These are phyloP conservation scores for Sceloporus undulatus DNA, from an alignment of 2,113 vertebrate species.

Conservation along the genomic window DNA sequence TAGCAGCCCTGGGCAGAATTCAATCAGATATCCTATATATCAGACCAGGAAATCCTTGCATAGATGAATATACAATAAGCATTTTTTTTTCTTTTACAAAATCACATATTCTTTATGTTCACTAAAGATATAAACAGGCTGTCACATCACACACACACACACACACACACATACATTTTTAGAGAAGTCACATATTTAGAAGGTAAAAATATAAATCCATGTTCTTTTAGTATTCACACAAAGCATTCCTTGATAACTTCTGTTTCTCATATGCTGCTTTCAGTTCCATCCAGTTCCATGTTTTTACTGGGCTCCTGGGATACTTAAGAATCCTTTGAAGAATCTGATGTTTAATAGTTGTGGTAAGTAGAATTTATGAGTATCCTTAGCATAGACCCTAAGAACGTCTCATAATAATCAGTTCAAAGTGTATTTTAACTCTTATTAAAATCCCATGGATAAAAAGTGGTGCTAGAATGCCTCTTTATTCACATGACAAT, in stretches of 20 bases:
- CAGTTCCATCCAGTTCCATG: constrained; percentile 37
- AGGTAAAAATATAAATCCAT: constrained; percentile 34
- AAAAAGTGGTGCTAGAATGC: too few relatives aligned
- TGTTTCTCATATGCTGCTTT: constrained; percentile 58
- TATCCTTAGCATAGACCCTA: background rate
- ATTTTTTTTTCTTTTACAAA: background rate
- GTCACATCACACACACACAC: background rate
- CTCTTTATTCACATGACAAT: too few relatives aligned
- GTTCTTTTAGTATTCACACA: constrained; percentile 49
- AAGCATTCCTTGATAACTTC: constrained; percentile 21
- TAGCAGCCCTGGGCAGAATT: background rate
- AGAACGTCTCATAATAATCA: too few relatives aligned
- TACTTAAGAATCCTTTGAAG: constrained; percentile 62
- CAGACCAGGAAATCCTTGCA: background rate
- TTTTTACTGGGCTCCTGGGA: constrained; percentile 56
- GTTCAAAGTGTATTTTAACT: background rate
- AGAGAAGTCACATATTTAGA: background rate
- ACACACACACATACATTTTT: background rate
- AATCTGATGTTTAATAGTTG: constrained; percentile 54
- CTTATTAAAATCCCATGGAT: too few relatives aligned
- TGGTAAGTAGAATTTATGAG: constrained; percentile 44
- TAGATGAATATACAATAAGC: background rate
- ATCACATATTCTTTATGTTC: background rate
- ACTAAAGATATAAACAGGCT: background rate
- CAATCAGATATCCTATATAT: background rate